phyloP scores from a whole-genome alignment of 2,797 vertebrate genomes.

The Chaenodraco wilsoni region DNA sequence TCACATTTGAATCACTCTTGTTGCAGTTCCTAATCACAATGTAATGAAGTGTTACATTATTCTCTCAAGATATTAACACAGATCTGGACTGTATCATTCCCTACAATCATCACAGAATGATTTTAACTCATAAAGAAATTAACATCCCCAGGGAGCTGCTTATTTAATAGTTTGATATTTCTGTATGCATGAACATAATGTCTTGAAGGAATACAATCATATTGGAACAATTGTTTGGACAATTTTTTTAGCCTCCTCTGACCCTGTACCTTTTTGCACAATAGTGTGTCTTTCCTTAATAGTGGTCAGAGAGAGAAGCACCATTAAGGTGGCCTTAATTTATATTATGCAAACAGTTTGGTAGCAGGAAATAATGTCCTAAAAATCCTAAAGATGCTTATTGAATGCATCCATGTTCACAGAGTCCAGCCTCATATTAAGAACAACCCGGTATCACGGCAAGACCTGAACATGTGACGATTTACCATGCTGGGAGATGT shows the following conservation, averaged over 20 bases:
- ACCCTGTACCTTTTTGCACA: not conserved
- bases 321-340: not conserved
- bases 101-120: not conserved
- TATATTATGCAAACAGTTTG: not conserved
- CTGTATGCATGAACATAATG: not conserved
- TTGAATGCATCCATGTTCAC: not conserved
- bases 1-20: not conserved
- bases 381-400: not conserved
- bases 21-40: not conserved
- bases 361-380: constrained; percentile 3
- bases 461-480: too few species aligned
- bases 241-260: not conserved
- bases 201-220: not conserved
- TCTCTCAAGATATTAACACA: not conserved
- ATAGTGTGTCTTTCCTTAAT: not conserved
- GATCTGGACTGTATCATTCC: not conserved
- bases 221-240: not conserved
- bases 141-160: too few species aligned
- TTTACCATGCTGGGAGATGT: too few species aligned
- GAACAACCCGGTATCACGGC: not conserved
- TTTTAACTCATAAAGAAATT: too few species aligned
- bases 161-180: too few species aligned
- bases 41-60: not conserved
- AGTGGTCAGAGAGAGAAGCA: not conserved
- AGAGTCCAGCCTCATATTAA: not conserved